These are phyloP conservation scores for Capitulum mitella DNA, from an alignment of 2,888 invertebrate genomes.

Conservation along the genomic window DNA sequence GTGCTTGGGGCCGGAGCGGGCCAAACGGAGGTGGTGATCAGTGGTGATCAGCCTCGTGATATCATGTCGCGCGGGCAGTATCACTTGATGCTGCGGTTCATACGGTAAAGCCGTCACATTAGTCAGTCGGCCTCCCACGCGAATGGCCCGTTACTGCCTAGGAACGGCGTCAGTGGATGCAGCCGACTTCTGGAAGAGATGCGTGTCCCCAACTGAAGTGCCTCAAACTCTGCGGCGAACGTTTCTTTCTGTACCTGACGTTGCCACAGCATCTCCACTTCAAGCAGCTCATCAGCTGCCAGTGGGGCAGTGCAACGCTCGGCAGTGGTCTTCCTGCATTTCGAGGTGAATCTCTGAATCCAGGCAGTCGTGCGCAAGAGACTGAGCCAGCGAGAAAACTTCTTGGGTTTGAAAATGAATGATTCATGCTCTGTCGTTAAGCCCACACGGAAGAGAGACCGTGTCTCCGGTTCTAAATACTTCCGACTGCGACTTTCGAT, in stretches of 20 bases:
- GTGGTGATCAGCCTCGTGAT: neutral
- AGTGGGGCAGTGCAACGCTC: neutral
- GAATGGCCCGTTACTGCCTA: neutral
- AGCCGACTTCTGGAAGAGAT: neutral
- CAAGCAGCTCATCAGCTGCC: neutral
- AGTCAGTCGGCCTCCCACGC: neutral
- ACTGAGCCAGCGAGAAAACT: too few relatives aligned
- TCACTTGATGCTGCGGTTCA: slow-evolving; percentile 4
- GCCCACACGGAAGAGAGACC: neutral
- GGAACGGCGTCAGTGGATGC: neutral
- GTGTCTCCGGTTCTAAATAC: neutral
- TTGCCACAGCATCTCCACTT: neutral
- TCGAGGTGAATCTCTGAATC: neutral
- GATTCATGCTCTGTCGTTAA: neutral
- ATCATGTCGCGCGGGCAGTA: neutral
- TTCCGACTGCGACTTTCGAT: too few relatives aligned
- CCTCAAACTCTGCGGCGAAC: neutral
- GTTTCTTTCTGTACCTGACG: too few relatives aligned
- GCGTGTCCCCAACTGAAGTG: neutral
- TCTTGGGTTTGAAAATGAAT: neutral
- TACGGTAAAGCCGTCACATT: neutral
- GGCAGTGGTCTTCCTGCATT: neutral
- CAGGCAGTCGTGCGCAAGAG: too few relatives aligned
- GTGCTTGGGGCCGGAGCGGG: too few relatives aligned
- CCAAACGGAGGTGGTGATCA: neutral